Evolutionary conservation across 2,888 invertebrate species (phyloP).

Genomic region (Tricholauxania praeusta): DNA sequence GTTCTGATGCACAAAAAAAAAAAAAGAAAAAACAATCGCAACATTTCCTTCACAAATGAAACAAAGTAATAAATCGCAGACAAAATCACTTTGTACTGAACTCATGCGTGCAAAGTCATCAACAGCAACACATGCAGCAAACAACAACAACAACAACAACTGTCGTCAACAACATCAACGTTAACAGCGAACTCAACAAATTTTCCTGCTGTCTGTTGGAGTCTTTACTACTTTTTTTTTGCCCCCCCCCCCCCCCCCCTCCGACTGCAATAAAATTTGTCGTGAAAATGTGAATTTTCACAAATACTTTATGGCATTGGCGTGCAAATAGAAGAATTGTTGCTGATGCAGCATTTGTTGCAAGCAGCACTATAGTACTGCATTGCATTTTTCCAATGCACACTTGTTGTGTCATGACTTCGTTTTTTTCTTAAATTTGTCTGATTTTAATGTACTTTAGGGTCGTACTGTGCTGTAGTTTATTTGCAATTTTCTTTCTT

Average conservation of each 20-base stretch:
- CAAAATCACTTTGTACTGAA: not conserved
- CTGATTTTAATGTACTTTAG: not conserved
- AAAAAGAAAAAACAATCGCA: no score
- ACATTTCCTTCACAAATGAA: no score
- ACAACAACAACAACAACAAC: not conserved
- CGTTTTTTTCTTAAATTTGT: not conserved
- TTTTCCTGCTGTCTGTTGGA: not conserved
- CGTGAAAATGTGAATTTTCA: conserved; percentile 29
- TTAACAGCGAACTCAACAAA: not conserved
- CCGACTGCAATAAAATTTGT: conserved; percentile 14
- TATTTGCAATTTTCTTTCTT: not conserved
- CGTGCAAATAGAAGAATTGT: no score
- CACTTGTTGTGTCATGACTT: conserved; percentile 3
- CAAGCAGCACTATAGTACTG: conserved; percentile 12
- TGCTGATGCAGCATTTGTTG: not conserved
- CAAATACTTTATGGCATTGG: conserved; percentile 22
- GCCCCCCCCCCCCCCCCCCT: no score
- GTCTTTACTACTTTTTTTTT: not conserved
- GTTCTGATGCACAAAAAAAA: no score
- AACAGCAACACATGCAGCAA: not conserved
- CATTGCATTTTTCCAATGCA: not conserved
- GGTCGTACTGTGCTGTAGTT: not conserved
- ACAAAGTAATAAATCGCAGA: no score
- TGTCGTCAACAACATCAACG: not conserved
- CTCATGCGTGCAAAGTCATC: not conserved